Evolutionary conservation across 2,113 vertebrate genomes (phyloP).

Genomic region (Hoplias malabaricus): DNA sequence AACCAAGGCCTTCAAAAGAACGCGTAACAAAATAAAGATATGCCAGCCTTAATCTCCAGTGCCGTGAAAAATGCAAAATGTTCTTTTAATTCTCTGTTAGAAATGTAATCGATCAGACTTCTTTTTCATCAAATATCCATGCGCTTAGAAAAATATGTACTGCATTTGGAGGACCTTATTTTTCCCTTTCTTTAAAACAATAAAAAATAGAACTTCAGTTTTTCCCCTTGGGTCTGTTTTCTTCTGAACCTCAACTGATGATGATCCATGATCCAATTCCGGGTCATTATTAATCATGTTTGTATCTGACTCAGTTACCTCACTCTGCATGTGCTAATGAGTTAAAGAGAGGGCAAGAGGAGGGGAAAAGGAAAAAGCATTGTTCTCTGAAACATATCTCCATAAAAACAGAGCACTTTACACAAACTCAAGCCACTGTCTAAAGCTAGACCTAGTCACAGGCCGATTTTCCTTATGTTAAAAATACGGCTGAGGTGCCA

Average conservation of each 20-base stretch:
- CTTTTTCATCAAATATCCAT: slow-evolving; percentile 56
- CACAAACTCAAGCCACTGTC: slow-evolving; percentile 24
- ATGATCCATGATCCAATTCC: too few relatives aligned
- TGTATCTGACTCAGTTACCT: slow-evolving; percentile 34
- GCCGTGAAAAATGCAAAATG: slow-evolving; percentile 58
- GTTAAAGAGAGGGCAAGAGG: not conserved
- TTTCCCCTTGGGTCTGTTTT: slow-evolving; percentile 33
- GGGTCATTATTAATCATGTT: not conserved
- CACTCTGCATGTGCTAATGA: slow-evolving; percentile 10
- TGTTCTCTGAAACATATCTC: not conserved
- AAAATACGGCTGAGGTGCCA: slow-evolving; percentile 4
- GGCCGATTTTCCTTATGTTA: slow-evolving; percentile 23
- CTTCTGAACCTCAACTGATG: not conserved
- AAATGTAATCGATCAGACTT: slow-evolving; percentile 51
- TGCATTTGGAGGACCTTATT: slow-evolving; percentile 48
- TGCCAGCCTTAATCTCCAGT: slow-evolving; percentile 37
- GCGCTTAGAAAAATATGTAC: slow-evolving; percentile 68
- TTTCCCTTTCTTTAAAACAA: slow-evolving; percentile 57
- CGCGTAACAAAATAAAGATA: slow-evolving; percentile 58
- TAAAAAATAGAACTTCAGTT: slow-evolving; percentile 61
- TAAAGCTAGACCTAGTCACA: slow-evolving; percentile 38
- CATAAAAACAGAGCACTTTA: slow-evolving; percentile 7
- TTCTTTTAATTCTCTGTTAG: slow-evolving; percentile 53
- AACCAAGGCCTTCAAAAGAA: slow-evolving; percentile 51
- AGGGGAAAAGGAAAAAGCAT: slow-evolving; percentile 3